Base-by-base conservation (phyloP, 1,140 invertebrate genomes). In the Cotesia typhae region DNA sequence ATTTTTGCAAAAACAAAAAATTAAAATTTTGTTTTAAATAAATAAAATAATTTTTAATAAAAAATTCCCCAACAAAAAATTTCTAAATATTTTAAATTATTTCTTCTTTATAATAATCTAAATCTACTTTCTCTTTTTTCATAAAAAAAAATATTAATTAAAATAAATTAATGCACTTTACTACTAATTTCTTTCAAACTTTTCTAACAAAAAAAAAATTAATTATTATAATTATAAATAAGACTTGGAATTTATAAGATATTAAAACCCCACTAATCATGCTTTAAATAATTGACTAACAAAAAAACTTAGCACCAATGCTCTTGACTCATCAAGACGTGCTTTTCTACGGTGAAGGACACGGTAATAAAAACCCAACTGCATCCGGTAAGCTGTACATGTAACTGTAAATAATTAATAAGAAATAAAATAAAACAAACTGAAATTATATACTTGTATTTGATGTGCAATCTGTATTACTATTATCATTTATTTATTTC, bases 291-390 rank as follows among this genome's bases (percentile, higher is more conserved):
- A 80, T 84, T 85, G 84, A 83, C 85, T 82, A 83, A 82, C 81
- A 80, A 81, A 81, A 79, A 75, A 78, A 75, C 80, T 84, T 79
- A 80, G 35, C 52, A 65, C 64, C 71, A 65, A 47, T 75, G 72
- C 36, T 70, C 65, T 60, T 47, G 12, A 12, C 20, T 9, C 41
- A 61, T 76, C 76, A 78, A 75, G 74, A 74, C 71, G 76, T 78
- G 81, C 79, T 85, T 83, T 83, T 74, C 77, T 76, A 83, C 77
- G 74, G 85, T 86, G 82, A 81, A 80, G 84, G 85, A 55, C 7
- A 67, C 41, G 37, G 60, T 57, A 63, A 52, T 66, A 67, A 72
- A 73, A 17, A 67, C 37, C 17, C 35, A 67, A 63, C 63, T 61
- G 53, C 38, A 66, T 74, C 74, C 61, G 83, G 82, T 85, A 86